Evolutionary conservation across 2,113 vertebrate genomes (phyloP).

Genomic region (Promerops cafer): DNA sequence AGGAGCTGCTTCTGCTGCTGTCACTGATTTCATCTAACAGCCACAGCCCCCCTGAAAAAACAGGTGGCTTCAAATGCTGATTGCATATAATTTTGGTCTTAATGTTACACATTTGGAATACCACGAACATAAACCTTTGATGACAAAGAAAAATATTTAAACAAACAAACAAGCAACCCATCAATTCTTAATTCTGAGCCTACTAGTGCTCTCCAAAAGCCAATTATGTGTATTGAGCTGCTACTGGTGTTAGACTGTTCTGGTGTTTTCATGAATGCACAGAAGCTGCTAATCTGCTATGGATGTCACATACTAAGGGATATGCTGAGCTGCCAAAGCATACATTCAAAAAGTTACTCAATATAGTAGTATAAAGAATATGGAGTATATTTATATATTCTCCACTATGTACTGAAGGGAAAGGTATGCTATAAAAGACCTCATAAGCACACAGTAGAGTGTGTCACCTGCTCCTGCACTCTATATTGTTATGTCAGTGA

Average conservation of each 20-base stretch:
- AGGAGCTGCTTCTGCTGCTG: background rate
- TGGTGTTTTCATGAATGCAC: background rate
- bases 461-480: constrained; percentile 30
- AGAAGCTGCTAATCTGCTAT: background rate
- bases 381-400: constrained; percentile 32
- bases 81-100: background rate
- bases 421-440: constrained; percentile 38
- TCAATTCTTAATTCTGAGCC: background rate
- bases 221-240: background rate
- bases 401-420: background rate
- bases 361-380: constrained; percentile 3
- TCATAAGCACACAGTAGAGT: constrained; percentile 22
- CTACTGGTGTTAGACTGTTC: background rate
- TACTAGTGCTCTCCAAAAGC: background rate
- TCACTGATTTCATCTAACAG: background rate
- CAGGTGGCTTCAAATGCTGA: background rate
- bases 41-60: background rate
- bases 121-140: background rate
- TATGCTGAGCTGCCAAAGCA: background rate
- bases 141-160: background rate
- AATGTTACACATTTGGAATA: background rate
- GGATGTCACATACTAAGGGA: background rate
- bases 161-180: background rate
- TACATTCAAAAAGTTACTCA: background rate
- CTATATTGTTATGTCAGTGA: constrained; percentile 45